A percentile compares a stretch with the other conserved stretches of the same genome.
phyloP scores from a whole-genome alignment of 2,888 invertebrate genomes.

The Himalopsyche japonica region DNA sequence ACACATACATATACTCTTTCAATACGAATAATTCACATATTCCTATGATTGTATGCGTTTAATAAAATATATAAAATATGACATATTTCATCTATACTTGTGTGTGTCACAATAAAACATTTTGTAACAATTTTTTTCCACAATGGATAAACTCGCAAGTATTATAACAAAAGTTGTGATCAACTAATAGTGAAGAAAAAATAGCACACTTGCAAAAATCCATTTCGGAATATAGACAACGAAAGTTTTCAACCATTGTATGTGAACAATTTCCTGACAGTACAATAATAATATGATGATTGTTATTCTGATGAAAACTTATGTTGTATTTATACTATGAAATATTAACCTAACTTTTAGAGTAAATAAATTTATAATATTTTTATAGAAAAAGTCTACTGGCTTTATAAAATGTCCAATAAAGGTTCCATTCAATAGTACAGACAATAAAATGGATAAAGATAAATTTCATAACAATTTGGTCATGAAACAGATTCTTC shows the following conservation, averaged over 20 bases:
- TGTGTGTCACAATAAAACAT: slow-evolving; percentile 1
- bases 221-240: background rate
- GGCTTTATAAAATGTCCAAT: slow-evolving; percentile 7
- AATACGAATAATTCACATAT: slow-evolving; percentile 34
- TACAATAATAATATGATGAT: background rate
- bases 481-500: slow-evolving; percentile 16
- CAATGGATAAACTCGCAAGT: background rate
- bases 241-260: background rate
- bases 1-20: slow-evolving; percentile 59
- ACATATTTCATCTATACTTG: slow-evolving; percentile 3
- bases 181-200: slow-evolving; percentile 20
- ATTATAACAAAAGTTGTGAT: slow-evolving; percentile 12
- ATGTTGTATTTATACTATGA: background rate
- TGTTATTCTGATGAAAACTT: background rate
- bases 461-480: slow-evolving; percentile 18
- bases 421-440: background rate
- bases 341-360: background rate
- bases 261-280: background rate
- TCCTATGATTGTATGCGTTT: slow-evolving; percentile 21
- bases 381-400: slow-evolving; percentile 7
- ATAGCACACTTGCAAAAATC: slow-evolving; percentile 4
- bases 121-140: background rate
- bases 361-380: background rate
- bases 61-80: slow-evolving; percentile 27
- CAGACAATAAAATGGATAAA: background rate